phyloP scores from a whole-genome alignment of 1,140 invertebrate genomes.

The Oncopodura yosiiana region DNA sequence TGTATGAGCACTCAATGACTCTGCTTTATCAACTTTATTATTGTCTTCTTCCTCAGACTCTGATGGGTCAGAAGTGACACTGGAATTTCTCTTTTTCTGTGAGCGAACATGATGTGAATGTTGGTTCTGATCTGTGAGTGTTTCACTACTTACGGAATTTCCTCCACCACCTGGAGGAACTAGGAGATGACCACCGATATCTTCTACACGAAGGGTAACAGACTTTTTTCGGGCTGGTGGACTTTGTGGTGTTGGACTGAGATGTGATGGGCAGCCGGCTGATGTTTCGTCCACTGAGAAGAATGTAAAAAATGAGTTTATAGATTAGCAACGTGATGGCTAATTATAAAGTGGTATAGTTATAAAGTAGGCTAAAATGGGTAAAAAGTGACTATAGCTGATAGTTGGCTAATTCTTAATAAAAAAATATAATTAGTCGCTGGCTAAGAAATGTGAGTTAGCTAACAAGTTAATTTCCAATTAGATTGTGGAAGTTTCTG shows the following conservation, averaged over 20 bases:
- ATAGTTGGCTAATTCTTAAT: no score
- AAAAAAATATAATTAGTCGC: no score
- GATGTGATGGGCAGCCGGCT: constrained; percentile 9
- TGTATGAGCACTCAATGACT: no score
- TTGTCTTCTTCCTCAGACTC: constrained; percentile 30
- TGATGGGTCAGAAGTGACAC: constrained; percentile 26
- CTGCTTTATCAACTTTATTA: constrained; percentile 6
- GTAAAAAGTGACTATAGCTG: no score
- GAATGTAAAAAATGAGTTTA: constrained; percentile 3
- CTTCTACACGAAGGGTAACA: constrained; percentile 33
- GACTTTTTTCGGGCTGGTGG: constrained; percentile 32
- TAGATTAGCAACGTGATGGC: no score
- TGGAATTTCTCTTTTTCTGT: constrained; percentile 29
- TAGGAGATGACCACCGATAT: constrained; percentile 32
- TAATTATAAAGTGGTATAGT: no score
- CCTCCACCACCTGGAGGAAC: constrained; percentile 31
- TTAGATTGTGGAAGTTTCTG: no score
- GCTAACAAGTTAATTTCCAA: no score
- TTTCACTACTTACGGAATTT: constrained; percentile 29
- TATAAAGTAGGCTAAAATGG: no score
- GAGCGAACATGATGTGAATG: not conserved
- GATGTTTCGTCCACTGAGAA: constrained; percentile 30
- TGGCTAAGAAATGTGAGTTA: no score
- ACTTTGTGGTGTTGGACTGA: constrained; percentile 23
- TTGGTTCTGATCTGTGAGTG: constrained; percentile 30